These are phyloP conservation scores for Brachyopa scutellaris DNA, from an alignment of 2,888 invertebrate genomes.

Conservation along the genomic window DNA sequence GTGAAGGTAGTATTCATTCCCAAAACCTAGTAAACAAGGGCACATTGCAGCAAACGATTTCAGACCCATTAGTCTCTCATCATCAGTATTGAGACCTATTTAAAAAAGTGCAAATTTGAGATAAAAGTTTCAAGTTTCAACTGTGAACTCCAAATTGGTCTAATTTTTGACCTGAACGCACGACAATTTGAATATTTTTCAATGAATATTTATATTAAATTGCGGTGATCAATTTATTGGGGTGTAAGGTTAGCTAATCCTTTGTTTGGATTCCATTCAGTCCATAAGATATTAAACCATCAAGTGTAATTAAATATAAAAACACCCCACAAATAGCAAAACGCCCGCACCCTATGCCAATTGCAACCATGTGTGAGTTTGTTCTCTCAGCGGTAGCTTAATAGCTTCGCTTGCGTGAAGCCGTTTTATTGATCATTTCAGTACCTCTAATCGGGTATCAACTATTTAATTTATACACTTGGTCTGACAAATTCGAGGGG, in stretches of 20 bases:
- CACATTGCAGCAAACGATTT: no score
- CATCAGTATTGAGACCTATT: no score
- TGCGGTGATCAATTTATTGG: background rate
- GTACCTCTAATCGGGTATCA: slow-evolving; percentile 74
- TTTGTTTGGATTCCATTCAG: slow-evolving; percentile 60
- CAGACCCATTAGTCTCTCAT: no score
- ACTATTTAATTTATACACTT: slow-evolving; percentile 80
- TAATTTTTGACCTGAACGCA: no score
- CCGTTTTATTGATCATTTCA: slow-evolving; percentile 73
- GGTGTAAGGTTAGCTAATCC: slow-evolving; percentile 55
- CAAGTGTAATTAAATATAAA: slow-evolving; percentile 67
- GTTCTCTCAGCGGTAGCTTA: slow-evolving; percentile 66
- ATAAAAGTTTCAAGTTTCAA: no score
- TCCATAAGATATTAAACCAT: slow-evolving; percentile 56
- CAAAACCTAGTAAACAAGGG: no score
- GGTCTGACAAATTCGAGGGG: slow-evolving; percentile 80
- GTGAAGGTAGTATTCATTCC: no score
- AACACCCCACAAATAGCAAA: slow-evolving; percentile 61
- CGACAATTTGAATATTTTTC: slow-evolving; percentile 6
- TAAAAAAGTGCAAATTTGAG: no score
- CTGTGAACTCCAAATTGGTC: no score
- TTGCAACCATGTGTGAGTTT: slow-evolving; percentile 62
- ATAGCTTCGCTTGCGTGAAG: slow-evolving; percentile 68
- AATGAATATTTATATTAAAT: slow-evolving; percentile 36
- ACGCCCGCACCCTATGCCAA: slow-evolving; percentile 62